Conservation (phyloP, 2,888 invertebrate species). For the Erebia epiphron region DNA sequence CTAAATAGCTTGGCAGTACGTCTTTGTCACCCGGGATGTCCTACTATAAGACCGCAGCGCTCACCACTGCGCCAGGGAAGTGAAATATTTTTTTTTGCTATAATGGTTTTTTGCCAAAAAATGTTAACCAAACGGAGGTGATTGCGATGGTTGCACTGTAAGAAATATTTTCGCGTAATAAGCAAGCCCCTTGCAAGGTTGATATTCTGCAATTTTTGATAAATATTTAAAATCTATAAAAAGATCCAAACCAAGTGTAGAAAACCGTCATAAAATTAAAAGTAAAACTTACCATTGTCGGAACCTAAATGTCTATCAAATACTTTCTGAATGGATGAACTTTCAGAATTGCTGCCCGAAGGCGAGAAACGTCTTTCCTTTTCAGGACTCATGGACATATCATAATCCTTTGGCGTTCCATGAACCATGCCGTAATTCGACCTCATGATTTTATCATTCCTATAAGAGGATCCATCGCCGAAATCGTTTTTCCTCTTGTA, state of each 20-base stretch:
- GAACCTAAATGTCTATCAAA: constrained; percentile 72
- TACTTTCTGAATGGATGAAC: constrained; percentile 59
- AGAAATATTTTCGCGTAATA: too few relatives aligned
- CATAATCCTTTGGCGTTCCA: constrained; percentile 61
- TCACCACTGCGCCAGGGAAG: too few relatives aligned
- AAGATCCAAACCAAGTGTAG: not conserved
- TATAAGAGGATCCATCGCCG: constrained; percentile 65
- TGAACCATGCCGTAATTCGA: constrained; percentile 67
- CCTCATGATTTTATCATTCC: constrained; percentile 74
- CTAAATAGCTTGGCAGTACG: too few relatives aligned
- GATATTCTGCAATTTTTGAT: not conserved
- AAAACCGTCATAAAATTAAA: not conserved
- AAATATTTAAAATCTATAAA: not conserved
- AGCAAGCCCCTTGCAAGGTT: too few relatives aligned
- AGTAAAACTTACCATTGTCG: constrained; percentile 68
- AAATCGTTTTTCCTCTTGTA: constrained; percentile 75
- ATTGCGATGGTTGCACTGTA: too few relatives aligned
- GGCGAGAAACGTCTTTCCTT: constrained; percentile 61
- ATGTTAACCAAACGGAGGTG: too few relatives aligned
- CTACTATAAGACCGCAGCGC: too few relatives aligned
- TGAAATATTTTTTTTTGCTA: too few relatives aligned
- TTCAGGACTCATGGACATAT: constrained; percentile 58
- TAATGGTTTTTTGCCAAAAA: too few relatives aligned
- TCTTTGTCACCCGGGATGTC: too few relatives aligned
- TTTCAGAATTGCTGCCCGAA: constrained; percentile 62